Base-by-base conservation (phyloP, 2,797 vertebrate genomes). In the Cyclura pinguis region DNA sequence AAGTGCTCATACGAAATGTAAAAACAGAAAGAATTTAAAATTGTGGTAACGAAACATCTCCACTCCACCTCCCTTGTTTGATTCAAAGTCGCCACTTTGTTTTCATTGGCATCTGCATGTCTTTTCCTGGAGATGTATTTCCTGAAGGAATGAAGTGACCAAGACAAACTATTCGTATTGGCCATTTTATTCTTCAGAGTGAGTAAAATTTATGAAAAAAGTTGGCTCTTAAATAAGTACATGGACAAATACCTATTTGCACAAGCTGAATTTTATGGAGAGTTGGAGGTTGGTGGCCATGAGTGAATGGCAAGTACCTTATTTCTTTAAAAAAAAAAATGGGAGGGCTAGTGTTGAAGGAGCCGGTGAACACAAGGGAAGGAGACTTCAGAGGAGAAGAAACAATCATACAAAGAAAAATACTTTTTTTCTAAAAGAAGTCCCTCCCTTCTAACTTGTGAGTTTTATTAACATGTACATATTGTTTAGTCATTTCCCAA, bases 401-500 rank as follows among this genome's bases (percentile, higher is more conserved):
- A 29, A 80, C 87, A 91, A 78, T 90, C 89, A 90, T 92, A 76
- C 85, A 88, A 91, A 93, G 69, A 85, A 91, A 82, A 87, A 77
- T 91, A 64, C 62, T 2, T 59, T 18, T 93, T 92, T 95, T 88
- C 88, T 86, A 85, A 83, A 59, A 84, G 87, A 20, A n/a, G 76
- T 94, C 59, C 73, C 88, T 73, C 92, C 24, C 38, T 57, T 80
- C 90, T 89, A 55, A 1, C 14, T 72, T 95, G 85, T 90, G 85
- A 89, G 81, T 67, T 93, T 84, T 91, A 89, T 88, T 88, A 93
- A 88, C 20, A 52, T 47, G 86, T 91, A 59, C 2, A 3, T 93
- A 83, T 1, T 0, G 35, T 93, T 93, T n/a, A 94, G 91, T 94
- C 35, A 93, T 94, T 95, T 94, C 91, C 90, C 93, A 91, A 89